These are phyloP conservation scores for Adoxophyes honmai DNA, from an alignment of 1,140 invertebrate species.

Conservation along the genomic window DNA sequence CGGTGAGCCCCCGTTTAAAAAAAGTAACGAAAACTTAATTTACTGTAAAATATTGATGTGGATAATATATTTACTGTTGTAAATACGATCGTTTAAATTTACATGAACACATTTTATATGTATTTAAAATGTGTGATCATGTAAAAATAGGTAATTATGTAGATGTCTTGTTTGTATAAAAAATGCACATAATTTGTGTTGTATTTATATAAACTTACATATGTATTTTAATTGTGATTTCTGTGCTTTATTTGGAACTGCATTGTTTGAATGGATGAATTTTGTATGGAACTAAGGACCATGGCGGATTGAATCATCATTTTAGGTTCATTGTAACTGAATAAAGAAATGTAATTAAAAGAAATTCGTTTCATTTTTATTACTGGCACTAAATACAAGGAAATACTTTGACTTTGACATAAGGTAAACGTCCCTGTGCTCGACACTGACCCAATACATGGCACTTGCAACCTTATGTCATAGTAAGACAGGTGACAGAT, in stretches of 20 bases:
- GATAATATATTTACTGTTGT: conserved; percentile 13
- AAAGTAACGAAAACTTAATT: conserved; percentile 40
- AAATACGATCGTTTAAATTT: conserved; percentile 12
- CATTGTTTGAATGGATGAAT: neutral
- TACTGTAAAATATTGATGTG: conserved; percentile 17
- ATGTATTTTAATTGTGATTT: neutral
- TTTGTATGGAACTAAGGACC: conserved; percentile 5
- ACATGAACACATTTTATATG: neutral
- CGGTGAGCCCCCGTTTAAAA: conserved; percentile 65
- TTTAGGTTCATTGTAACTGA: conserved; percentile 11
- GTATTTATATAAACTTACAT: neutral
- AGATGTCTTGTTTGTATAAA: conserved; percentile 6
- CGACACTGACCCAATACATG: too few species aligned
- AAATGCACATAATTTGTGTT: neutral
- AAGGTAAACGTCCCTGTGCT: too few species aligned
- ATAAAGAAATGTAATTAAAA: conserved; percentile 7
- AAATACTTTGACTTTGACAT: too few species aligned
- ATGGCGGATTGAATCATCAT: conserved; percentile 5
- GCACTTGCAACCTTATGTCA: too few species aligned
- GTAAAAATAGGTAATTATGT: neutral
- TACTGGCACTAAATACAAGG: too few species aligned
- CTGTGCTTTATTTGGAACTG: neutral
- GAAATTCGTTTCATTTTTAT: neutral
- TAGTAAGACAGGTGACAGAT: too few species aligned
- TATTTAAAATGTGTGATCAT: neutral